A percentile compares a stretch with the other conserved stretches of the same genome.
These are phyloP conservation scores for Oncorhynchus gorbuscha DNA, from an alignment of 2,113 vertebrate genomes.

Conservation along the genomic window DNA sequence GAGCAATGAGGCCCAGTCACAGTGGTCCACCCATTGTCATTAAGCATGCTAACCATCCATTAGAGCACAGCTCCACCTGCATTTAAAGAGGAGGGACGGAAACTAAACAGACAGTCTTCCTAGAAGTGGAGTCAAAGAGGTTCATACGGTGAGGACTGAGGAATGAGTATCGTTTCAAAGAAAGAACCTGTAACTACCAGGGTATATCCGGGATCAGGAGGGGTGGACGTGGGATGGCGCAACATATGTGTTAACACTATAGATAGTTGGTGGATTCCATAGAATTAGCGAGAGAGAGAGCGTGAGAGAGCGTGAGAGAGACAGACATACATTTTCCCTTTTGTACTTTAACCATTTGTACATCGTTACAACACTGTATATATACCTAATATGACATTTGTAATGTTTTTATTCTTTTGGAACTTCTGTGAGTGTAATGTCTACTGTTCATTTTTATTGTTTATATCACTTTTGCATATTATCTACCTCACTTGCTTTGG, in stretches of 20 bases:
- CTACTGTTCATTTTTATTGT: too few species aligned
- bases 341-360: too few species aligned
- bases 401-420: too few species aligned
- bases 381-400: too few species aligned
- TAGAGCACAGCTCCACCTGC: constrained; percentile 22
- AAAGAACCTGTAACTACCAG: constrained; percentile 7
- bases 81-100: background rate
- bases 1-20: background rate
- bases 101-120: constrained; percentile 2
- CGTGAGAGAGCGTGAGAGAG: too few species aligned
- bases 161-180: constrained; percentile 34
- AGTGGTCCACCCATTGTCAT: background rate
- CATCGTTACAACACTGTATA: too few species aligned
- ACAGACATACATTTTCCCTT: too few species aligned
- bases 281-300: too few species aligned
- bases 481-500: too few species aligned
- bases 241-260: background rate
- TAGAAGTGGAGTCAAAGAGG: background rate
- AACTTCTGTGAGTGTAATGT: too few species aligned
- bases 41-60: constrained; percentile 11
- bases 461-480: too few species aligned
- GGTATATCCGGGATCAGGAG: background rate
- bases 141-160: constrained; percentile 10
- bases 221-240: background rate
- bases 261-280: background rate